Base-by-base conservation (phyloP, 2,888 invertebrate genomes). In the Linhomoeus sp. region DNA sequence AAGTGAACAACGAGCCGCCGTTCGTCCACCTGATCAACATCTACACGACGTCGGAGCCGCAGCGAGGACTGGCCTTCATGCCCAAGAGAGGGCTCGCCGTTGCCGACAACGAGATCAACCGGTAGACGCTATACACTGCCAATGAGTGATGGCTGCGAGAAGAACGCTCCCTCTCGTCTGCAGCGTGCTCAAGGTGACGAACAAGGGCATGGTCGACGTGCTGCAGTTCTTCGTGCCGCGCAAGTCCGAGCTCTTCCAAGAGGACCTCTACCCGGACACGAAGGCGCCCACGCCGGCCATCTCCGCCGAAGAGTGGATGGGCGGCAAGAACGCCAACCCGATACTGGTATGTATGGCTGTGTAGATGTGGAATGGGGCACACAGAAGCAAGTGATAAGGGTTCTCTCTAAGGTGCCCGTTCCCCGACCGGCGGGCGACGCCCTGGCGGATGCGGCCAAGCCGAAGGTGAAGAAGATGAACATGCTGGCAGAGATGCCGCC, bases 141-240 rank as follows among this genome's bases (percentile, higher is more conserved):
- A n/a, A n/a, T n/a, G n/a, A n/a, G n/a, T n/a, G n/a, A n/a, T n/a
- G n/a, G n/a, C n/a, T n/a, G n/a, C n/a, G n/a, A n/a, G n/a, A n/a
- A n/a, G 15, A 9, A 9, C 33, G 12, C 5, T 17, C 50, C 22
- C 20, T 20, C 20, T 25, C 43, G 46, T 45, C 58, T 58, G 33
- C 55, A 71, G 87, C 55, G 84, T 88, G 70, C 92, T 80, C 73
- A 90, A 90, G 68, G 72, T 90, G 52, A 69, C 68, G 36, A 84
- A 87, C 5, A 77, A 80, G 49, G 86, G 85, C 20, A 73, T 86
- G 47, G 85, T 86, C 68, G 90, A 92, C 64, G 85, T 88, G 38
- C 82, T 90, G 54, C 78, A 83, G 43, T 88, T 92, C 80, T 84
- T 86, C 53, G 90, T 90, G 50, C 90, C 92, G 22, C 73, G 92